These are phyloP conservation scores for Cheilosia urbana DNA, from an alignment of 2,888 invertebrate species.

Conservation along the genomic window DNA sequence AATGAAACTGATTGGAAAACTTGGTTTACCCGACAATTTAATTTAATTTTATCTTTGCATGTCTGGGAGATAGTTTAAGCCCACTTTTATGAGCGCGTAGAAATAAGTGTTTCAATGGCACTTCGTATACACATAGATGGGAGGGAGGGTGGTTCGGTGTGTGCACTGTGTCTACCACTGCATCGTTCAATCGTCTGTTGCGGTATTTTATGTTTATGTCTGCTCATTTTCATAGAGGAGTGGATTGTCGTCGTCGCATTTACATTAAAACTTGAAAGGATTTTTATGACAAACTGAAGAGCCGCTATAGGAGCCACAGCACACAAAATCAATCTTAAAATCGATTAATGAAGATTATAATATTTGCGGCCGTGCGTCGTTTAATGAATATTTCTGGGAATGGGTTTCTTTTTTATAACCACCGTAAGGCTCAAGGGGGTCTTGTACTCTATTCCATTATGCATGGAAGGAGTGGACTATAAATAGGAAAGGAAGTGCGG, in stretches of 20 bases:
- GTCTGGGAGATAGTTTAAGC: slow-evolving; percentile 31
- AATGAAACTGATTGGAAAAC: slow-evolving; percentile 54
- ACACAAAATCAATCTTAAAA: neutral
- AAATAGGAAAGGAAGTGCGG: too few relatives aligned
- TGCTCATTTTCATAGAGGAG: neutral
- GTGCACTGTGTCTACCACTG: neutral
- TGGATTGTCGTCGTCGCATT: slow-evolving; percentile 10
- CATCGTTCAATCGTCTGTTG: slow-evolving; percentile 33
- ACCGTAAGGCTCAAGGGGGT: too few relatives aligned
- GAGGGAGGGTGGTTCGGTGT: neutral
- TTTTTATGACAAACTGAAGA: slow-evolving; percentile 28
- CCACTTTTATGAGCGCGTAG: slow-evolving; percentile 11
- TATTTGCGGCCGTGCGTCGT: neutral
- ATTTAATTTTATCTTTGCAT: slow-evolving; percentile 41
- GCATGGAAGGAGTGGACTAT: too few relatives aligned
- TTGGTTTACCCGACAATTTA: slow-evolving; percentile 36
- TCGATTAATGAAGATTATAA: neutral
- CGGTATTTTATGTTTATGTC: slow-evolving; percentile 21
- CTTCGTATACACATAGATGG: neutral
- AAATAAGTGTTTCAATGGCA: neutral
- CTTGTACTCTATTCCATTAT: too few relatives aligned
- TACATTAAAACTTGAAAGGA: slow-evolving; percentile 25
- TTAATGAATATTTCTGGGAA: too few relatives aligned
- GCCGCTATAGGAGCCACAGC: neutral
- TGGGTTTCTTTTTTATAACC: too few relatives aligned